These are phyloP conservation scores for Nothobranchius kuhntae DNA, from an alignment of 2,113 vertebrate species.

Conservation along the genomic window DNA sequence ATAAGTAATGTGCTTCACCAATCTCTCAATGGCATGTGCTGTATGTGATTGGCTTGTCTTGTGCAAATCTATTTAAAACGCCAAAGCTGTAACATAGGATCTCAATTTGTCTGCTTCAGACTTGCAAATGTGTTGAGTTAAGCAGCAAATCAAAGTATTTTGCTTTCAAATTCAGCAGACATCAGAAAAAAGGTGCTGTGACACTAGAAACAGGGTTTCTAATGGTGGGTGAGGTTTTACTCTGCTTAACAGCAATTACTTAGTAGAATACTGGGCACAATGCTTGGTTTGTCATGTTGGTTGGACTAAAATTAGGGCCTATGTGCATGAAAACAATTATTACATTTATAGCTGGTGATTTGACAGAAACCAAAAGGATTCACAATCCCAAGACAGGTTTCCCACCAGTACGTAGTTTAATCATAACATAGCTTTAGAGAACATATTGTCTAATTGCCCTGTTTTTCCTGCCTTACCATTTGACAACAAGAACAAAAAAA, in stretches of 20 bases:
- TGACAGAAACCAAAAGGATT: slow-evolving; percentile 48
- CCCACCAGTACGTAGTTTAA: slow-evolving; percentile 23
- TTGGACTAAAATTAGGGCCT: slow-evolving; percentile 31
- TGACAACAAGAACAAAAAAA: slow-evolving; percentile 26
- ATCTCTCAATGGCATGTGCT: background rate
- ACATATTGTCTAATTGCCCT: slow-evolving; percentile 32
- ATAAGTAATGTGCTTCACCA: too few species aligned
- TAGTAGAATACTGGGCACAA: slow-evolving; percentile 35
- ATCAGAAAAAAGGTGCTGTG: slow-evolving; percentile 18
- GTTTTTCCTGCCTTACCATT: slow-evolving; percentile 15
- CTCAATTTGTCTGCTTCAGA: background rate
- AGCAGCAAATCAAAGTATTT: slow-evolving; percentile 13
- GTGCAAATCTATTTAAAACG: background rate
- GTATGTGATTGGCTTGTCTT: background rate
- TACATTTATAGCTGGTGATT: slow-evolving; percentile 35
- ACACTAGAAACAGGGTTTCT: slow-evolving; percentile 31
- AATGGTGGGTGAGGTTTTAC: slow-evolving; percentile 26
- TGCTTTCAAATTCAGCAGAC: slow-evolving; percentile 18
- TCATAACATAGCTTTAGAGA: slow-evolving; percentile 23
- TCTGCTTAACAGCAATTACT: slow-evolving; percentile 52
- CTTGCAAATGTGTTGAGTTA: slow-evolving; percentile 7
- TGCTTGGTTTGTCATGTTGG: slow-evolving; percentile 31
- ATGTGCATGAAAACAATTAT: slow-evolving; percentile 8
- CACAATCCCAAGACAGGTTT: slow-evolving; percentile 36
- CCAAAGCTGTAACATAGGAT: background rate